Conservation (phyloP, 2,888 invertebrate species). For the Alsophila aescularia region DNA sequence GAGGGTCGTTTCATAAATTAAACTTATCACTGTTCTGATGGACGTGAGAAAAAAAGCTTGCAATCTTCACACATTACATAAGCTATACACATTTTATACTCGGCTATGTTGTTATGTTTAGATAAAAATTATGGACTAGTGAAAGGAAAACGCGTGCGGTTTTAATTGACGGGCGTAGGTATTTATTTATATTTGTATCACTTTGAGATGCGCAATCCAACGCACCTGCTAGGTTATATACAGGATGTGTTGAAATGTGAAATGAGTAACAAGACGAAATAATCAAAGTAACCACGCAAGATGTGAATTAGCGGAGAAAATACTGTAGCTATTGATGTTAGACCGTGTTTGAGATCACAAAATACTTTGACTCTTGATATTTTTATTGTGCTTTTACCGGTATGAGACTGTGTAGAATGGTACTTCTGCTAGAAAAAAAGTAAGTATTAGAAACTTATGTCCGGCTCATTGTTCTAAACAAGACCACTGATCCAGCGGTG, state of each 20-base stretch:
- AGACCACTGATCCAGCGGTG: no score
- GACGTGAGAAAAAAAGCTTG: slow-evolving; percentile 46
- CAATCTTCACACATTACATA: slow-evolving; percentile 34
- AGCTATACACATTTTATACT: slow-evolving; percentile 25
- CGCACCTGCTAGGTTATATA: slow-evolving; percentile 44
- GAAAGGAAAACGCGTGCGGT: slow-evolving; percentile 64
- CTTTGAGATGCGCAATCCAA: slow-evolving; percentile 59
- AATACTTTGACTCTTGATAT: no score
- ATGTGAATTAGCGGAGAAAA: slow-evolving; percentile 22
- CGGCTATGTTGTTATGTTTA: slow-evolving; percentile 19
- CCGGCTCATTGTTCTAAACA: no score
- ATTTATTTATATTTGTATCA: slow-evolving; percentile 64
- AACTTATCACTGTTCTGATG: slow-evolving; percentile 41
- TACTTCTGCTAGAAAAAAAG: no score
- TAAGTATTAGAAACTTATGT: no score
- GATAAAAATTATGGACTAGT: slow-evolving; percentile 42
- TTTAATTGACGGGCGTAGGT: slow-evolving; percentile 54
- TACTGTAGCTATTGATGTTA: not conserved
- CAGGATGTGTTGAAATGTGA: slow-evolving; percentile 33
- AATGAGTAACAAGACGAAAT: slow-evolving; percentile 7
- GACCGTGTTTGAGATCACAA: no score
- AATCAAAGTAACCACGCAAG: slow-evolving; percentile 15
- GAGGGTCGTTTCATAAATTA: slow-evolving; percentile 42
- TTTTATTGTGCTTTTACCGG: no score
- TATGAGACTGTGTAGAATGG: no score